phyloP scores from a whole-genome alignment of 2,797 vertebrate genomes.

The Sebastes oblongus region DNA sequence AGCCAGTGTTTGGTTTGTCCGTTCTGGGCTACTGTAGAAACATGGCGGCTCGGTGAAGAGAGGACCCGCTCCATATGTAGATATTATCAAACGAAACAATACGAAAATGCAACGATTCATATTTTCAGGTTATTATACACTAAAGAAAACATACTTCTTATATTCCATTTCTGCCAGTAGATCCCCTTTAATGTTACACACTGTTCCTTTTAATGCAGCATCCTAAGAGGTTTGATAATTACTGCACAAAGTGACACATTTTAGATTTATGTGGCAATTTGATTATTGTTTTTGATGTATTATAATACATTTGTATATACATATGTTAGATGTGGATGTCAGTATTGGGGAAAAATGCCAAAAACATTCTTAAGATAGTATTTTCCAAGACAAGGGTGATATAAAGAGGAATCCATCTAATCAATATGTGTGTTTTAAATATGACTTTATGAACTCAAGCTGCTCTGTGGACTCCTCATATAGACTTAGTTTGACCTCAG shows the following conservation, averaged over 20 bases:
- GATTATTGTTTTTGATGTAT: slow-evolving; percentile 5
- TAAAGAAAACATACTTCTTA: no score
- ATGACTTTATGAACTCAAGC: not conserved
- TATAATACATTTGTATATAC: not conserved
- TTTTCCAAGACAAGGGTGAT: slow-evolving; percentile 11
- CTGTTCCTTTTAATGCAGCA: not conserved
- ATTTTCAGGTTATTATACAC: no score
- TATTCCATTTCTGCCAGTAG: no score
- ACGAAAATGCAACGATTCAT: no score
- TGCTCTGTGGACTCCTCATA: not conserved
- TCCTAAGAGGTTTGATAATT: not conserved
- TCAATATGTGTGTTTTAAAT: not conserved
- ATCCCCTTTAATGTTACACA: no score
- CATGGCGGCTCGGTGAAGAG: no score
- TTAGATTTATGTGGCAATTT: not conserved
- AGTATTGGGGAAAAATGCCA: not conserved
- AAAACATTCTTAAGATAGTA: slow-evolving; percentile 13
- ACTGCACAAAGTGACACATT: slow-evolving; percentile 8
- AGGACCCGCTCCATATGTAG: no score
- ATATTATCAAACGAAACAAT: no score
- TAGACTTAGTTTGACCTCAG: not conserved
- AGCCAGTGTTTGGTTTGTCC: no score
- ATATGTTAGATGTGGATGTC: slow-evolving; percentile 10
- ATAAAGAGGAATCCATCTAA: not conserved
- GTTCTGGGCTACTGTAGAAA: no score